A percentile compares a stretch with the other conserved stretches of the same genome.
phyloP scores from a whole-genome alignment of 2,113 vertebrate genomes.

The Camelus dromedarius region DNA sequence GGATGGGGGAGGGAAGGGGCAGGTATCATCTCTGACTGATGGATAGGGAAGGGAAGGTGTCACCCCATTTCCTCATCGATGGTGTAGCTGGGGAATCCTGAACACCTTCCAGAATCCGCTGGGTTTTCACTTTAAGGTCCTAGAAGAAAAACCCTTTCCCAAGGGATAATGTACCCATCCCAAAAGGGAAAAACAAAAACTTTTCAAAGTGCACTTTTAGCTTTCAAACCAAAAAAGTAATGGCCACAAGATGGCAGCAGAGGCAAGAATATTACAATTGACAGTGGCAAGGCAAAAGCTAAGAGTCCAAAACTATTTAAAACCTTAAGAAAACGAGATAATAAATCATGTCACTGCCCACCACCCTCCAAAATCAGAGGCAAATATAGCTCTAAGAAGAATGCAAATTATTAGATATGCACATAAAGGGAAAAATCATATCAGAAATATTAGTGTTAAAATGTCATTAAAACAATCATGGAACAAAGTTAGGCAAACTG shows the following conservation, averaged over 20 bases:
- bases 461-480: constrained; percentile 27
- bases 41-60: constrained; percentile 64
- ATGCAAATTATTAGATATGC: constrained; percentile 38
- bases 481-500: constrained; percentile 38
- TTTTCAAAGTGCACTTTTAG: constrained; percentile 54
- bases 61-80: constrained; percentile 85
- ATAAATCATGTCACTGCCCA: constrained; percentile 2
- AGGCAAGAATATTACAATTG: constrained; percentile 40
- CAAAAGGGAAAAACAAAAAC: constrained; percentile 49
- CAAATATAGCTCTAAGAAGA: constrained; percentile 47
- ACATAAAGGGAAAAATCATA: constrained; percentile 47
- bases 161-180: constrained; percentile 62
- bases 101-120: constrained; percentile 71
- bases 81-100: constrained; percentile 65
- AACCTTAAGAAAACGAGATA: neutral
- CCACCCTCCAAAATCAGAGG: constrained; percentile 43
- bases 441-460: constrained; percentile 21
- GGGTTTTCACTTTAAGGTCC: constrained; percentile 72
- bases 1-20: neutral
- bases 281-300: constrained; percentile 22
- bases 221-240: constrained; percentile 61
- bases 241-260: constrained; percentile 80
- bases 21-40: constrained; percentile 44
- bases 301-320: constrained; percentile 21
- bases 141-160: constrained; percentile 73